Conservation (phyloP, 2,797 vertebrate genomes). For the Gymnopithys bicolor region DNA sequence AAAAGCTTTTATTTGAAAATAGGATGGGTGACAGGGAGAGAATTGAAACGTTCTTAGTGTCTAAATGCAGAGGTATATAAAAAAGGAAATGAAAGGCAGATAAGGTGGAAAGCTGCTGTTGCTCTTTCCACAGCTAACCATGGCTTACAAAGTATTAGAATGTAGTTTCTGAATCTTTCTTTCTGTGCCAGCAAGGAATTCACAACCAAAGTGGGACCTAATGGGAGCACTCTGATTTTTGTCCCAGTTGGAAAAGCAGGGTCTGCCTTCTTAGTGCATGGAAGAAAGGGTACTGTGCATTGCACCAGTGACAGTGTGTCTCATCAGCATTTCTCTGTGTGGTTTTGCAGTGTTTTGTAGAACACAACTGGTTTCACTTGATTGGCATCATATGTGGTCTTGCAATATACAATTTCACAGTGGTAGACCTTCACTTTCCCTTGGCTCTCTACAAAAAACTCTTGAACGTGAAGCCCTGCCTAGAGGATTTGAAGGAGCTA, state of each 20-base stretch:
- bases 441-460: constrained; percentile 96
- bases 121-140: not conserved
- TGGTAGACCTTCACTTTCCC: constrained; percentile 97
- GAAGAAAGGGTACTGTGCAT: not conserved
- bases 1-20: not conserved
- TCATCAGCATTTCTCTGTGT: constrained; percentile 27
- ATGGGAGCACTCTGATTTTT: not conserved
- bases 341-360: constrained; percentile 92
- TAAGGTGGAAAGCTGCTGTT: not conserved
- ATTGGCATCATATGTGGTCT: constrained; percentile 96
- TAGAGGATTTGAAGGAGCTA: constrained; percentile 95
- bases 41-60: not conserved
- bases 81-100: not conserved
- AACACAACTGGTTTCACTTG: constrained; percentile 97
- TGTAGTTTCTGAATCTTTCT: not conserved
- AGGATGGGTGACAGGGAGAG: not conserved
- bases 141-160: not conserved
- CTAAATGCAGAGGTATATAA: not conserved
- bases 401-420: constrained; percentile 97
- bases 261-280: not conserved
- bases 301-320: not conserved
- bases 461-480: constrained; percentile 83
- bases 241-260: not conserved
- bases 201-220: not conserved
- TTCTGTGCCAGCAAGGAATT: not conserved